phyloP scores from a whole-genome alignment of 92 coral and sea anemone species.

The Porites lobata region DNA sequence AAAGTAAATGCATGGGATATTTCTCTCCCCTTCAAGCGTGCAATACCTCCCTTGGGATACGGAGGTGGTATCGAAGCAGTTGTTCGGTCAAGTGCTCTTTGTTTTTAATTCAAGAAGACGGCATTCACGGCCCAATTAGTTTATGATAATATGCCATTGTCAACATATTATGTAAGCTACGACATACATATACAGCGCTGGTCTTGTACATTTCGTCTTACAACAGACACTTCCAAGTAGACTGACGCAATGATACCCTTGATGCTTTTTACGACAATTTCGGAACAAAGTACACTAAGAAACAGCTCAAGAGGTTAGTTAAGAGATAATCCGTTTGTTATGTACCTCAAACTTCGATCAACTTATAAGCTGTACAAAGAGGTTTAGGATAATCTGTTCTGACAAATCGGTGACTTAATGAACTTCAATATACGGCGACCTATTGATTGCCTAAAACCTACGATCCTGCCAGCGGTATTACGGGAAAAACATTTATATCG shows the following conservation, averaged over 20 bases:
- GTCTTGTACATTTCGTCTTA: not conserved
- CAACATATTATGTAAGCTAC: not conserved
- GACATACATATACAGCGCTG: conserved; percentile 14
- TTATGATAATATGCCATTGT: conserved; percentile 36
- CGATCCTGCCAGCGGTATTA: not conserved
- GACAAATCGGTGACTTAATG: not conserved
- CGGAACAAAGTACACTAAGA: not conserved
- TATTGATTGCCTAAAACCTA: not conserved
- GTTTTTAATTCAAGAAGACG: not conserved
- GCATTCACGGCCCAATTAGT: conserved; percentile 12
- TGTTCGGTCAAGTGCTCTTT: conserved; percentile 14
- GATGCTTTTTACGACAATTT: not conserved
- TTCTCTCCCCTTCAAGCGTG: conserved; percentile 12
- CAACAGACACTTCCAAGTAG: not conserved
- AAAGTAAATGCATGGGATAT: not conserved
- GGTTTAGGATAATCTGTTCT: conserved; percentile 4
- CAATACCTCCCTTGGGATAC: conserved; percentile 7
- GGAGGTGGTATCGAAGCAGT: conserved; percentile 3
- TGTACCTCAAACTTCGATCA: not conserved
- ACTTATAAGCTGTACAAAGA: conserved; percentile 1
- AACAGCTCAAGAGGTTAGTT: conserved; percentile 6
- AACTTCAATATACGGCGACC: not conserved
- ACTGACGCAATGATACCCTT: not conserved
- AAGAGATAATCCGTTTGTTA: conserved; percentile 15
- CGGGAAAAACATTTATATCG: not conserved